Evolutionary conservation across 2,888 invertebrate species (phyloP).

Genomic region (Entomobrya multifasciata): DNA sequence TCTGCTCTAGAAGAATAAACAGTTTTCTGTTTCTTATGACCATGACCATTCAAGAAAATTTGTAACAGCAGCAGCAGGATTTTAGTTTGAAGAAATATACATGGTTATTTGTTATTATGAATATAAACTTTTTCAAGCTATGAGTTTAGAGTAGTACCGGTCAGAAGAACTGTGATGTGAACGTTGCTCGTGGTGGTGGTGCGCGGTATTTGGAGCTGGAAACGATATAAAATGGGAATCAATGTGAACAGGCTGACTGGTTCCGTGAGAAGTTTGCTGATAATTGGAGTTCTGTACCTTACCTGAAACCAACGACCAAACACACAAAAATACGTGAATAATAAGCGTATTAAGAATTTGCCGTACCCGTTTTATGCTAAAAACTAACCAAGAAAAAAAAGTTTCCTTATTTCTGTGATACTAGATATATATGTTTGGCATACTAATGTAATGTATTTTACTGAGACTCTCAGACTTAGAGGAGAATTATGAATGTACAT

Average conservation of each 20-base stretch:
- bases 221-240: slow-evolving; percentile 58
- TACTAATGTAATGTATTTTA: too few relatives aligned
- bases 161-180: background rate
- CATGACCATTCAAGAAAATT: background rate
- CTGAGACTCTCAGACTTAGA: too few relatives aligned
- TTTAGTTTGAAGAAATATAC: too few relatives aligned
- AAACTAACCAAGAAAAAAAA: slow-evolving; percentile 21
- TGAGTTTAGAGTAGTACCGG: background rate
- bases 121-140: too few relatives aligned
- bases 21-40: background rate
- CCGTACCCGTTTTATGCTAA: slow-evolving; percentile 10
- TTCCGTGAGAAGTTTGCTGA: slow-evolving; percentile 70
- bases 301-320: background rate
- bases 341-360: background rate
- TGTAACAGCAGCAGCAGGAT: background rate
- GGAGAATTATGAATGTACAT: too few relatives aligned
- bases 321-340: background rate
- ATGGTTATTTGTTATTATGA: background rate
- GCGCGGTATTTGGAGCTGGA: slow-evolving; percentile 26
- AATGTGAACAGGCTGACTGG: slow-evolving; percentile 65
- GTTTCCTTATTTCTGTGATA: slow-evolving; percentile 43
- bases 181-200: slow-evolving; percentile 7
- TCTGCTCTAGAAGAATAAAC: background rate
- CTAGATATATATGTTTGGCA: background rate
- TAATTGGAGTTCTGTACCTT: slow-evolving; percentile 48